Evolutionary conservation across 2,797 vertebrate genomes (phyloP).

Genomic region (Toxotes lorentzi): DNA sequence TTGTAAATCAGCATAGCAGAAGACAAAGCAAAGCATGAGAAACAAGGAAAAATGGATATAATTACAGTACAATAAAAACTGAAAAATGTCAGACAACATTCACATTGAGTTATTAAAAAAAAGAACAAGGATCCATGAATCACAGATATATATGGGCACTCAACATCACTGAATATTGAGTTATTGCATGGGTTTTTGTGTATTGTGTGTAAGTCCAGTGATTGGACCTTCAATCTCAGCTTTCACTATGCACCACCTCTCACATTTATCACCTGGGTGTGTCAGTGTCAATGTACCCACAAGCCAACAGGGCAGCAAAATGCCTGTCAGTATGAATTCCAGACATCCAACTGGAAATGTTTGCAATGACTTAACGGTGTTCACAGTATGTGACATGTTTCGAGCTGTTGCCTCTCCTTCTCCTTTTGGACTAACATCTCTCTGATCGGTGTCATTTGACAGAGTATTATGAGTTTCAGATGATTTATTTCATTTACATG

Average conservation of each 20-base stretch:
- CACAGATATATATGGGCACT: background rate
- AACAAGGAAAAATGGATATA: background rate
- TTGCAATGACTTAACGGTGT: constrained; percentile 3
- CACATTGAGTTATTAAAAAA: background rate
- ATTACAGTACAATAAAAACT: background rate
- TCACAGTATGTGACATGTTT: constrained; percentile 5
- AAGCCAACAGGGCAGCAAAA: constrained; percentile 37
- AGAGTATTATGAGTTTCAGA: background rate
- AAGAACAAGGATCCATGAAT: background rate
- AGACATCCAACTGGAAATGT: background rate
- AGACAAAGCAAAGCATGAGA: constrained; percentile 6
- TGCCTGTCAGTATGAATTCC: constrained; percentile 26
- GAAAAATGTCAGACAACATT: background rate
- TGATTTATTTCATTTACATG: background rate
- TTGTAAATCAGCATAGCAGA: background rate
- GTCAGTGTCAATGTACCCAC: constrained; percentile 30
- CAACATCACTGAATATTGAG: background rate
- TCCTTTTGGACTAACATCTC: background rate
- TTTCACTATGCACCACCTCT: constrained; percentile 3
- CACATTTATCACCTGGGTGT: constrained; percentile 36
- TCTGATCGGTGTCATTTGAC: constrained; percentile 7
- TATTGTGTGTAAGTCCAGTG: background rate
- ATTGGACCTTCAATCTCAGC: background rate
- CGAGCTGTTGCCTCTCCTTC: constrained; percentile 2
- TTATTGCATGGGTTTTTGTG: background rate